Evolutionary conservation across 2,888 invertebrate genomes (phyloP), one percentile per base, ranked within the genome.

Genomic region (Tetranychus piercei): DNA sequence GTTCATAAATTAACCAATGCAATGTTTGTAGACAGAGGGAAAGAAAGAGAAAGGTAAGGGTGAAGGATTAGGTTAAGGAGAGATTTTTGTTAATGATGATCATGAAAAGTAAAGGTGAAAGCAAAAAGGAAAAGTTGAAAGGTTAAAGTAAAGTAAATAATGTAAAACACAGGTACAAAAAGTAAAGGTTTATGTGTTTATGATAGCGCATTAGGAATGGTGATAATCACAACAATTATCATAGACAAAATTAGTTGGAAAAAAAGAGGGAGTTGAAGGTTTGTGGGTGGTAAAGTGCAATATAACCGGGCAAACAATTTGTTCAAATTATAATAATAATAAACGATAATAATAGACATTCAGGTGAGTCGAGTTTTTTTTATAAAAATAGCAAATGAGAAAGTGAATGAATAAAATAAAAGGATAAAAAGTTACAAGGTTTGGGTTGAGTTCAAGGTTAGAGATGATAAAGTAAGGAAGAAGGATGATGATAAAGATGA

Each of bases 401-500:
- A 34, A 34, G 34, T 34, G 34, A 34, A 34, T 34, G 34, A 34
- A 34, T 34, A 34, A 34, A 34, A 34, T 34, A 34, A 34, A 34
- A 34, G 34, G 34, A 34, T 34, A 34, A 34, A 34, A 34, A 34
- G 34, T 34, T 34, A 34, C 55, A 55, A 55, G 15, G 55, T 9
- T 55, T 15, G 15, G 55, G 11, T 15, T 9, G 11, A 55, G 15
- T 55, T 55, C 55, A 55, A 55, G 55, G 55, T 55, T 55, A 6
- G 8, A 3, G 55, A 15, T 55, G 55, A 55, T 55, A 3, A n/a
- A 7, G 45, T 45, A 7, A 7, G 66, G 6, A 6, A 18, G 8
- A 66, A 22, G 67, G 67, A 67, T 22, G 20, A 69, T 22, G 69
- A 69, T 69, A 15, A 65, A n/a, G 69, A 69, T 18, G 69, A 69